A percentile compares a stretch with the other conserved stretches of the same genome.
These are phyloP conservation scores for Drosophila bifasciata DNA, from an alignment of 1,140 invertebrate species.

Conservation along the genomic window DNA sequence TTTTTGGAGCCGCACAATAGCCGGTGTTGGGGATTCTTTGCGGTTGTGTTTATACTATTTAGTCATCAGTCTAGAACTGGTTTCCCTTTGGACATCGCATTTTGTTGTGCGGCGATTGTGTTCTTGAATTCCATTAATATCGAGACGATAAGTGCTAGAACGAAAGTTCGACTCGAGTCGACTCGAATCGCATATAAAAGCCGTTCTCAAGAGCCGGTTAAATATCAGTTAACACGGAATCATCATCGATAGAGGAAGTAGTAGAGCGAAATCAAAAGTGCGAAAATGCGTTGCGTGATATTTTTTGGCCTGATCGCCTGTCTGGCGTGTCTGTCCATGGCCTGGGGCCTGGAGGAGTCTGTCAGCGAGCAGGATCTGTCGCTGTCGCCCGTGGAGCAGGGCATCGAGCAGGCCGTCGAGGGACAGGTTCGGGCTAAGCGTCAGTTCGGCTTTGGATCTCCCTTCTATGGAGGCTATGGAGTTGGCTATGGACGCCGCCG, in stretches of 20 bases:
- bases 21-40: slow-evolving; percentile 13
- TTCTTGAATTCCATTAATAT: slow-evolving; percentile 77
- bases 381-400: slow-evolving; percentile 39
- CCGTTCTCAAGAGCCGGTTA: neutral
- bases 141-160: slow-evolving; percentile 52
- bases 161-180: neutral
- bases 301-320: slow-evolving; percentile 44
- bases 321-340: slow-evolving; percentile 24
- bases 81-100: slow-evolving; percentile 38
- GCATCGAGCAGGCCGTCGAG: slow-evolving; percentile 29
- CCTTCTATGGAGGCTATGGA: neutral
- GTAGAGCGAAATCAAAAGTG: slow-evolving; percentile 19
- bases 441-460: slow-evolving; percentile 27
- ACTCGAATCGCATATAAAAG: slow-evolving; percentile 47
- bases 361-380: slow-evolving; percentile 16
- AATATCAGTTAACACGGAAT: slow-evolving; percentile 53
- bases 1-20: slow-evolving; percentile 20
- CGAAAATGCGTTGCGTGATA: slow-evolving; percentile 54
- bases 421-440: slow-evolving; percentile 50
- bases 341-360: slow-evolving; percentile 10
- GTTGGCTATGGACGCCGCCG: neutral
- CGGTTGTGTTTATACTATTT: slow-evolving; percentile 25
- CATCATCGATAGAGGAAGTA: slow-evolving; percentile 23
- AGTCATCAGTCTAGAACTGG: slow-evolving; percentile 30
- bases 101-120: slow-evolving; percentile 62